A percentile compares a stretch with the other conserved stretches of the same genome.
Evolutionary conservation across 2,797 vertebrate species (phyloP).

Genomic region (Pelodytes ibericus): DNA sequence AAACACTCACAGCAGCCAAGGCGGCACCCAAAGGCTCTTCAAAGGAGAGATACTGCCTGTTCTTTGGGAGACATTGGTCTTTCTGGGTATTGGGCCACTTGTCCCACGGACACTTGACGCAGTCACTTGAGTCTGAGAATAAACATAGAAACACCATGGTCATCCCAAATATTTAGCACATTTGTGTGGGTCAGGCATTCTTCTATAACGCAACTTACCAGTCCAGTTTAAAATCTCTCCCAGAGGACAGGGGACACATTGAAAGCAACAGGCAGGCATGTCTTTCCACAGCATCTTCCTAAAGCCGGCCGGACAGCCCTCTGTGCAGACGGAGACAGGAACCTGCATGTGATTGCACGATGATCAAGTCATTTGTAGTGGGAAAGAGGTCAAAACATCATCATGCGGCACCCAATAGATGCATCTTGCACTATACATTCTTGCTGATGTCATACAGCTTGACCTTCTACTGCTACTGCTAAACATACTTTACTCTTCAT

Average conservation of each 20-base stretch:
- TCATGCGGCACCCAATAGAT: too few species aligned
- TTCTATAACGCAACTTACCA: not conserved
- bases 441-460: too few species aligned
- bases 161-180: too few species aligned
- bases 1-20: not conserved
- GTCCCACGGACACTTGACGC: conserved; percentile 37
- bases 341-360: not conserved
- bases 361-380: too few species aligned
- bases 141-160: not conserved
- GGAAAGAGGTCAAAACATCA: too few species aligned
- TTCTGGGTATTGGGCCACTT: conserved; percentile 28
- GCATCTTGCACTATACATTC: too few species aligned
- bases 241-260: not conserved
- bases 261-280: not conserved
- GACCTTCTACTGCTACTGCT: too few species aligned
- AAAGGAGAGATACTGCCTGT: conserved; percentile 31
- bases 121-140: conserved; percentile 13
- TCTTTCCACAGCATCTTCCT: not conserved
- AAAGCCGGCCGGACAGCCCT: not conserved
- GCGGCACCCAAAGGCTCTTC: conserved; percentile 32
- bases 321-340: not conserved
- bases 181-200: not conserved
- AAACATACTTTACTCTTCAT: too few species aligned
- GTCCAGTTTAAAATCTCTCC: not conserved
- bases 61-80: conserved; percentile 29